Percentiles rank a stretch among this genome's conserved stretches.
Conservation (phyloP, 1,140 invertebrate genomes). For the Cylas formicarius region DNA sequence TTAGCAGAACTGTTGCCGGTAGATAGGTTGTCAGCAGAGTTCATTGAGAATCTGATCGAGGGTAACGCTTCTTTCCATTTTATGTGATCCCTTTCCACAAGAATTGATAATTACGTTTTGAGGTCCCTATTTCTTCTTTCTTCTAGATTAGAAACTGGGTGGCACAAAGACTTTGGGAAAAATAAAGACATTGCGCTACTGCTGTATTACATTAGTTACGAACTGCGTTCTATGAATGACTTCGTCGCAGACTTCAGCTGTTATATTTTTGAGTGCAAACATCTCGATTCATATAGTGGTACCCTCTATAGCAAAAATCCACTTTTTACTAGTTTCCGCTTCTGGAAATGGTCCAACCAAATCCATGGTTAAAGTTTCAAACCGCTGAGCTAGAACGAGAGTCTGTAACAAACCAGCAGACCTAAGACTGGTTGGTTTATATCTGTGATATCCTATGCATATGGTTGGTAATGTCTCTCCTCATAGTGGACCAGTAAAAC, state of each 20-base stretch:
- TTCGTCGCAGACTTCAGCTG: slow-evolving; percentile 21
- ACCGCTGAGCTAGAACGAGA: slow-evolving; percentile 17
- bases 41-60: slow-evolving; percentile 41
- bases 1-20: slow-evolving; percentile 16
- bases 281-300: slow-evolving; percentile 22
- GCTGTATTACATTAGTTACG: slow-evolving; percentile 34
- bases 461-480: slow-evolving; percentile 12
- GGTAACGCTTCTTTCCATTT: slow-evolving; percentile 32
- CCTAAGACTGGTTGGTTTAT: slow-evolving; percentile 15
- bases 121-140: slow-evolving; percentile 38
- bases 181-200: slow-evolving; percentile 26
- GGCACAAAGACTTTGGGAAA: slow-evolving; percentile 35
- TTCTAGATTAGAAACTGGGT: slow-evolving; percentile 13
- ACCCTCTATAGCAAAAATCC: slow-evolving; percentile 22
- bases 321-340: slow-evolving; percentile 2
- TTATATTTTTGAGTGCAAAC: slow-evolving; percentile 24
- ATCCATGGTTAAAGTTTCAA: slow-evolving; percentile 35
- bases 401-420: slow-evolving; percentile 32
- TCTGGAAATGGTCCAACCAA: slow-evolving; percentile 20
- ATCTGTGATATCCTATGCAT: slow-evolving; percentile 11
- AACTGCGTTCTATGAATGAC: slow-evolving; percentile 17
- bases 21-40: slow-evolving; percentile 32
- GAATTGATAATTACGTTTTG: slow-evolving; percentile 14
- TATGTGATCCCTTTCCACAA: slow-evolving; percentile 4
- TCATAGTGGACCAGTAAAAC: slow-evolving; percentile 27